Evolutionary conservation across 30 jellyfish, hydroid and myxozoan genomes (phyloP).

Genomic region (Aurelia sp.): DNA sequence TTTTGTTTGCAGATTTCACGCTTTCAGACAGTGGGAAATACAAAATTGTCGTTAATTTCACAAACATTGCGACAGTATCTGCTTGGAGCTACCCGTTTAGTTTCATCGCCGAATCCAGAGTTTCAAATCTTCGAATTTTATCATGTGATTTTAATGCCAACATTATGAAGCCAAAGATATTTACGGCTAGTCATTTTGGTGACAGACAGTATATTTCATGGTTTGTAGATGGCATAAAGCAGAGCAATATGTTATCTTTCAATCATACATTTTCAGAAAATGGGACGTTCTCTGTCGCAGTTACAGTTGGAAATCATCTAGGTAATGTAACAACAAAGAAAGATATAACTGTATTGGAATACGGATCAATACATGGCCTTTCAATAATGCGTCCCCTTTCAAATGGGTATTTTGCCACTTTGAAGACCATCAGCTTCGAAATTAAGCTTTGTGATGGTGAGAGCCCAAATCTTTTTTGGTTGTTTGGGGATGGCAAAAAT

Average conservation of each 20-base stretch:
- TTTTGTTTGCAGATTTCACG: not conserved
- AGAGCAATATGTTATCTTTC: not conserved
- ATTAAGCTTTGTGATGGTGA: constrained; percentile 49
- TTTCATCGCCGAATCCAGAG: constrained; percentile 16
- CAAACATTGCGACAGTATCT: constrained; percentile 12
- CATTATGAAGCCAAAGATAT: constrained; percentile 4
- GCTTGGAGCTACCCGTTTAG: not conserved
- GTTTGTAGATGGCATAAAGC: not conserved
- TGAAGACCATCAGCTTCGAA: not conserved
- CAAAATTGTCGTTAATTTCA: constrained; percentile 5
- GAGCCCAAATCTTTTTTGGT: constrained; percentile 31
- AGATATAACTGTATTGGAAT: constrained; percentile 18
- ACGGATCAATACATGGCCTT: constrained; percentile 65
- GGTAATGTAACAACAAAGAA: not conserved
- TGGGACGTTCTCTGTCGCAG: constrained; percentile 36
- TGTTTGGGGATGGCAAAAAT: constrained; percentile 50
- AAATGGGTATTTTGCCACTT: not conserved
- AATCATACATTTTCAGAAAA: constrained; percentile 14
- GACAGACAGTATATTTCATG: constrained; percentile 11
- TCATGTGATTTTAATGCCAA: constrained; percentile 35
- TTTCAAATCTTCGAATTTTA: not conserved
- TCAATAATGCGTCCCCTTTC: not conserved
- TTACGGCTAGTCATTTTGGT: constrained; percentile 3
- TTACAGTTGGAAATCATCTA: constrained; percentile 1
- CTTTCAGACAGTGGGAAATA: not conserved